Evolutionary conservation across 2,888 invertebrate genomes (phyloP), one percentile per base, ranked within the genome.

Genomic region (Zhengitettix transpicula): DNA sequence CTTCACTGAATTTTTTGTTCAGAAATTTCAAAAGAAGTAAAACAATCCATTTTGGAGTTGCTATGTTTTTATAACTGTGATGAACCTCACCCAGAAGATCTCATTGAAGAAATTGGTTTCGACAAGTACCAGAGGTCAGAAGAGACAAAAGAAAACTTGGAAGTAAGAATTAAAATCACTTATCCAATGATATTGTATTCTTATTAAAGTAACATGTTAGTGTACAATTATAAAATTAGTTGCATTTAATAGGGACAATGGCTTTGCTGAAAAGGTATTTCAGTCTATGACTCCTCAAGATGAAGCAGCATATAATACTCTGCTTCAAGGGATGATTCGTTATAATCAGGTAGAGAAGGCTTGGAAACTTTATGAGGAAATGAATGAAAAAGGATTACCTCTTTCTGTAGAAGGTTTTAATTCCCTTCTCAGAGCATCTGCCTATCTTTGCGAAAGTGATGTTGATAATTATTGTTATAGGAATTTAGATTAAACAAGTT

Each of bases 271-370:
- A 67, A 77, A 82, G 69, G 72, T 95, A 11, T 95, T 92, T 70
- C 74, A 77, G 57, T 77, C 82, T 67, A 75, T 90, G 69, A 78
- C 86, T 65, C 78, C 80, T 15, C 86, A 86, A 67, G 81, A 80
- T 28, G 71, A 84, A 0, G 77, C 78, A 67, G 82, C 87, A 0
- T 90, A 89, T 68, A 87, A 85, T 65, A 78, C 87, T 2, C 73
- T 94, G 56, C 88, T 95, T 61, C 83, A 85, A 69, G 94, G 93
- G 56, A 85, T 88, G 82, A 80, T 83, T 3, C 91, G 89, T 72
- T 85, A 83, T 52, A 62, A 64, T 52, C 69, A 83, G 78, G 79
- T 81, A 8, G 82, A 85, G 56, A 74, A 81, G 65, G 85, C 86
- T 0, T 81, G 80, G 69, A 71, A 77, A 9, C 69, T 88, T 9